These are phyloP conservation scores for Carposina sasakii DNA, from an alignment of 1,140 invertebrate species.

Conservation along the genomic window DNA sequence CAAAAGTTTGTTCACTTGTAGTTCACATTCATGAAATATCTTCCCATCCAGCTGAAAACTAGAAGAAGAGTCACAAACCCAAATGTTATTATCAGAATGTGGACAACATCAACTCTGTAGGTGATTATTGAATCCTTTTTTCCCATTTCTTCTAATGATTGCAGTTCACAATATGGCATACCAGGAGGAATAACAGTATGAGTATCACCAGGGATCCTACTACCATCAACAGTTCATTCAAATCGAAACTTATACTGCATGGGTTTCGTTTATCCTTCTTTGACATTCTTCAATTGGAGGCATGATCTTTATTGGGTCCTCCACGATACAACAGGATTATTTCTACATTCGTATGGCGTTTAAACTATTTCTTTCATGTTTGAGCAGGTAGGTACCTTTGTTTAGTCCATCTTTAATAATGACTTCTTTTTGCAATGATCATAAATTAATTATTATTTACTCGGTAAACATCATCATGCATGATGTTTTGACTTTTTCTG, in stretches of 20 bases:
- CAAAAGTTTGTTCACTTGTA: background rate
- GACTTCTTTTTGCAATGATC: too few relatives aligned
- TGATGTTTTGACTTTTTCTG: too few relatives aligned
- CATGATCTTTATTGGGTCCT: too few relatives aligned
- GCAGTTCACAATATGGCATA: slow-evolving; percentile 43
- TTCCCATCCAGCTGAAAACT: slow-evolving; percentile 53
- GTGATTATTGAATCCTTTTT: slow-evolving; percentile 2
- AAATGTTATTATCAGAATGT: slow-evolving; percentile 41
- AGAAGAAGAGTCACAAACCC: slow-evolving; percentile 44
- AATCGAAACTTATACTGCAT: slow-evolving; percentile 8
- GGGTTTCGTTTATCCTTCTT: background rate
- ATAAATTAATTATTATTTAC: too few relatives aligned
- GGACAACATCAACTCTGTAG: slow-evolving; percentile 38
- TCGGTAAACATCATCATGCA: too few relatives aligned
- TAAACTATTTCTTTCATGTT: too few relatives aligned
- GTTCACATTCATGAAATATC: slow-evolving; percentile 38
- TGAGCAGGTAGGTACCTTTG: too few relatives aligned
- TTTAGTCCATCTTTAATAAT: too few relatives aligned
- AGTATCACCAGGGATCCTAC: slow-evolving; percentile 48
- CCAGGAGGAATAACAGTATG: slow-evolving; percentile 45
- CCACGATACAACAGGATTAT: too few relatives aligned
- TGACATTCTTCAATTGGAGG: too few relatives aligned
- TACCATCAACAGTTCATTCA: slow-evolving; percentile 20
- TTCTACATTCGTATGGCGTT: too few relatives aligned
- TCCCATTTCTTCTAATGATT: slow-evolving; percentile 18